Percentiles rank a stretch among this genome's conserved stretches.
Conservation (phyloP, 35 echinoderm and acorn worm species). For the Ophiothrix spiculata region DNA sequence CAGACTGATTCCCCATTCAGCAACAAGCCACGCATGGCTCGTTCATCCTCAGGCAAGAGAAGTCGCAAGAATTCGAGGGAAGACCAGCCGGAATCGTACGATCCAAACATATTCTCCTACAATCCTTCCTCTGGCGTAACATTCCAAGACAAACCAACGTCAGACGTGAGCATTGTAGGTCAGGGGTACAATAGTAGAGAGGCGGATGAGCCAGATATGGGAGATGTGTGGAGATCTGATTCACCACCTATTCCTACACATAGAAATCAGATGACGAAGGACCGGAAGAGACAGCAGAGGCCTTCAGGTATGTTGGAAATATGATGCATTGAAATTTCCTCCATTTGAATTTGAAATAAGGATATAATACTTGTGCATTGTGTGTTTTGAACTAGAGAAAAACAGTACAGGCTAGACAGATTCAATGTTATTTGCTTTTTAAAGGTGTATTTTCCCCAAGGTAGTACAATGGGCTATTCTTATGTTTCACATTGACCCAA, state of each 20-base stretch:
- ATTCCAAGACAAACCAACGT: conserved; percentile 75
- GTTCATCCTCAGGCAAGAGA: conserved; percentile 63
- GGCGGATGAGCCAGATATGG: background rate
- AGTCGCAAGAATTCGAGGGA: conserved; percentile 47
- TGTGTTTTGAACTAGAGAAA: no score
- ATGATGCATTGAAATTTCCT: no score
- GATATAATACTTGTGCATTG: no score
- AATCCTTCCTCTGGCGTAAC: conserved; percentile 80
- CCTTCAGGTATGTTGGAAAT: background rate
- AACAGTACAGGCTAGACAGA: no score
- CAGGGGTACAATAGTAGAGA: conserved; percentile 58
- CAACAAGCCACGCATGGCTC: conserved; percentile 75
- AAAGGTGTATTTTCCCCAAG: no score
- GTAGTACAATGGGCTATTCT: no score
- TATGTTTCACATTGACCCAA: no score
- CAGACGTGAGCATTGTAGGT: conserved; percentile 91
- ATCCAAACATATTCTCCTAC: conserved; percentile 53
- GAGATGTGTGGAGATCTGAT: conserved; percentile 25
- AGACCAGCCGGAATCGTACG: conserved; percentile 22
- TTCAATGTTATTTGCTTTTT: no score
- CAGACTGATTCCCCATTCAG: conserved; percentile 84
- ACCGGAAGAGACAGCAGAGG: conserved; percentile 77
- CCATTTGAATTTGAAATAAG: no score
- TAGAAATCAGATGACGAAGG: conserved; percentile 63
- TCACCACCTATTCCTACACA: conserved; percentile 28